A percentile compares a stretch with the other conserved stretches of the same genome.
These are phyloP conservation scores for Acanthochromis polyacanthus DNA, from an alignment of 2,113 vertebrate genomes.

Conservation along the genomic window DNA sequence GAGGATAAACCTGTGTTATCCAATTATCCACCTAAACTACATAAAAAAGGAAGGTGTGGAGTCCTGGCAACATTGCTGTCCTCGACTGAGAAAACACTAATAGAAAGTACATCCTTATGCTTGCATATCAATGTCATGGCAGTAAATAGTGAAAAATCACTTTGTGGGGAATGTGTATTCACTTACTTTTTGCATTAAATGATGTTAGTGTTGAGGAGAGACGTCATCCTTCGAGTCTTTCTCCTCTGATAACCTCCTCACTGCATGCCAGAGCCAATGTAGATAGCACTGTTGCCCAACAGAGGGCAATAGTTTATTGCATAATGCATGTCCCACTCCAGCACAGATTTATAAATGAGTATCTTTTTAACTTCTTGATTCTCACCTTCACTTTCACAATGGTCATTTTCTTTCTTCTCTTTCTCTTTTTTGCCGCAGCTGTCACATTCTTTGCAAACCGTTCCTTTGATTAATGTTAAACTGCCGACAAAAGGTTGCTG, in stretches of 20 bases:
- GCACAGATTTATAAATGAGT: conserved; percentile 57
- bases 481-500: conserved; percentile 36
- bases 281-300: conserved; percentile 79
- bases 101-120: conserved; percentile 11
- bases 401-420: neutral
- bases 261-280: conserved; percentile 65
- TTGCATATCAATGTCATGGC: conserved; percentile 26
- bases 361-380: conserved; percentile 45
- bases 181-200: conserved; percentile 2
- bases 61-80: conserved; percentile 74
- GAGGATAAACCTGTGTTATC: conserved; percentile 89
- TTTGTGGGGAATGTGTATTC: conserved; percentile 3
- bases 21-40: conserved; percentile 88
- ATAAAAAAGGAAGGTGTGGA: conserved; percentile 84
- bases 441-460: conserved; percentile 24
- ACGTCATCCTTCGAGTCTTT: conserved; percentile 19
- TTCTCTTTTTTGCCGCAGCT: conserved; percentile 19
- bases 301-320: conserved; percentile 88
- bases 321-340: conserved; percentile 63
- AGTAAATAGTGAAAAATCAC: conserved; percentile 32
- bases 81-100: conserved; percentile 67
- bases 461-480: conserved; percentile 41
- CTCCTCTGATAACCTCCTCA: conserved; percentile 56
- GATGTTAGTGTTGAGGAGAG: conserved; percentile 1
- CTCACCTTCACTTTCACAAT: conserved; percentile 21